These are phyloP conservation scores for Pipra filicauda DNA, from an alignment of 2,113 vertebrate genomes.

Conservation along the genomic window DNA sequence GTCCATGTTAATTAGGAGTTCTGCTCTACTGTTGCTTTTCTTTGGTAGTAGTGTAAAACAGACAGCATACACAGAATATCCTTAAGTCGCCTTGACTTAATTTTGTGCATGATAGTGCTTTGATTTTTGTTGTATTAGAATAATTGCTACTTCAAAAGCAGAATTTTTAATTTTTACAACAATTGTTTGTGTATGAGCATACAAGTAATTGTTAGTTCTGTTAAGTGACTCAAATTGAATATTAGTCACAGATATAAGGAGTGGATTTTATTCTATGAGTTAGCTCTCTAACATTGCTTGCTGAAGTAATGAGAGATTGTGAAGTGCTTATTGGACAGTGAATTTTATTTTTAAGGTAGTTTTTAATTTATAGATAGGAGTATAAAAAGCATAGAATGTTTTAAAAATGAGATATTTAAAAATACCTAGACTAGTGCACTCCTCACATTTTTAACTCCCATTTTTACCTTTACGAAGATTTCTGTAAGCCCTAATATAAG, in stretches of 20 bases:
- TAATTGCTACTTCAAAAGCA: background rate
- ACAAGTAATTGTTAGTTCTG: background rate
- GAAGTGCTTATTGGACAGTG: background rate
- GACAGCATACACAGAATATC: background rate
- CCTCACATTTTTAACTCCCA: background rate
- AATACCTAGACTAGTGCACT: background rate
- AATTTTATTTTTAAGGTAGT: background rate
- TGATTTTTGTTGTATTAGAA: background rate
- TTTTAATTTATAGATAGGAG: background rate
- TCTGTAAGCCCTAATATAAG: background rate
- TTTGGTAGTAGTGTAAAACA: background rate
- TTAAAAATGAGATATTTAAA: background rate
- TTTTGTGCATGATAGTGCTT: background rate
- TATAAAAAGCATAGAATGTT: background rate
- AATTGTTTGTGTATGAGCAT: background rate
- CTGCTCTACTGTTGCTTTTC: background rate
- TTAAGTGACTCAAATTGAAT: background rate
- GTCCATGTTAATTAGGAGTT: background rate
- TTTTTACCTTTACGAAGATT: background rate
- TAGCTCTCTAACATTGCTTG: background rate
- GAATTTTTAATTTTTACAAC: background rate
- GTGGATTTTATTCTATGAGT: background rate
- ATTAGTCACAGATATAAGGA: background rate
- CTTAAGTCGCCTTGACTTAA: background rate
- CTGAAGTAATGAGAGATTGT: background rate